phyloP scores from a whole-genome alignment of 1,140 invertebrate species.

The Drosophila nasuta region DNA sequence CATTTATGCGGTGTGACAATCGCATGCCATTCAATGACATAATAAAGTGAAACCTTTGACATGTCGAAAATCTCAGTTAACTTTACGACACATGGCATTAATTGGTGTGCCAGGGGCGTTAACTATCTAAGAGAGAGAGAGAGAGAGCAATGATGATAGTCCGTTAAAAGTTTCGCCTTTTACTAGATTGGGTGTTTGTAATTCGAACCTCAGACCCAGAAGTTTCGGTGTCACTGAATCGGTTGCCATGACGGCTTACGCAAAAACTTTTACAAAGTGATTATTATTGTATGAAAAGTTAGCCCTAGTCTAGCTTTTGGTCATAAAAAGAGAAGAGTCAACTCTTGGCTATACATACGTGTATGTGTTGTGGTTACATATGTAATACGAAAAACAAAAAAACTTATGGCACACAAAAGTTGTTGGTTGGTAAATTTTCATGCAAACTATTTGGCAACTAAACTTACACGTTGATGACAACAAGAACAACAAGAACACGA shows the following conservation, averaged over 20 bases:
- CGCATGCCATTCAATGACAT: slow-evolving; percentile 49
- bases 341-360: slow-evolving; percentile 28
- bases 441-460: slow-evolving; percentile 70
- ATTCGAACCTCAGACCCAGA: slow-evolving; percentile 27
- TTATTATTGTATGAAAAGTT: slow-evolving; percentile 81
- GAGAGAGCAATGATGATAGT: slow-evolving; percentile 27
- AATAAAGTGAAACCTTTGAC: slow-evolving; percentile 72
- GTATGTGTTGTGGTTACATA: slow-evolving; percentile 41
- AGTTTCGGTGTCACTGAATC: slow-evolving; percentile 67
- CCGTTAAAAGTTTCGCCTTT: slow-evolving; percentile 45
- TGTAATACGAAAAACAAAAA: slow-evolving; percentile 53
- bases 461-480: slow-evolving; percentile 37
- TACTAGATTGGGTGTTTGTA: slow-evolving; percentile 22
- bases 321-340: slow-evolving; percentile 37
- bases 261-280: slow-evolving; percentile 80
- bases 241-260: slow-evolving; percentile 75
- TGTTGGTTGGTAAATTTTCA: slow-evolving; percentile 50
- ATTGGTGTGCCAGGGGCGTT: slow-evolving; percentile 38
- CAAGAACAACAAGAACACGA: slow-evolving; percentile 21
- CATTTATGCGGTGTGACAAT: slow-evolving; percentile 63
- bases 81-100: slow-evolving; percentile 58
- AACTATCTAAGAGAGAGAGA: slow-evolving; percentile 37
- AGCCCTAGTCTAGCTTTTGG: slow-evolving; percentile 25
- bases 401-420: slow-evolving; percentile 70
- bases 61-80: slow-evolving; percentile 48